Evolutionary conservation across 2,113 vertebrate species (phyloP), one percentile per base, ranked within the genome.

Genomic region (Menidia beryllina): DNA sequence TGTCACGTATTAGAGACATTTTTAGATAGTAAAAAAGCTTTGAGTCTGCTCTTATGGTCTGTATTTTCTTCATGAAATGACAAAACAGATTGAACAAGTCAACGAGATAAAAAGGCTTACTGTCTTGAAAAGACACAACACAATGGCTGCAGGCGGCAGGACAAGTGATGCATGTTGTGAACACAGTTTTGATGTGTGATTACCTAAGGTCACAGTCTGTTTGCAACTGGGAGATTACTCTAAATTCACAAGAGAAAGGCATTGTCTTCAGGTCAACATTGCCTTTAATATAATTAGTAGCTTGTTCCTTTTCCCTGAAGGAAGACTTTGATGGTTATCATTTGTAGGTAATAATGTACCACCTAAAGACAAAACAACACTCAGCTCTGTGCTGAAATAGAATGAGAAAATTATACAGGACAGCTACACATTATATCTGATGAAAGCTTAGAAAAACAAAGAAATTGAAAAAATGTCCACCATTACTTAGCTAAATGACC

Each of bases 261-360:
- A 81, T 59, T 83, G 85, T 80, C 88, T 86, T 65, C 82, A 80
- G 86, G 88, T 88, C 83, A 87, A 61, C 68, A 63, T 55, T 67
- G 77, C 76, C 48, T 68, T 81, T 86, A 84, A 88, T 86, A 85
- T 85, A 89, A 91, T 91, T 91, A 88, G 82, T 69, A 81, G 74
- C 74, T 52, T 83, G 82, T 77, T 84, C 63, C 61, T 80, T 83
- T 70, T 81, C 83, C 86, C 84, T 72, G 36, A 74, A 77, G 88
- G 76, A 53, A 49, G 61, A 59, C 65, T 81, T 68, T 83, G 74
- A 87, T 90, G 81, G 84, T 87, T 88, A 86, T 90, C 80, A 88
- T 84, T 85, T 88, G 86, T 83, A 86, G 89, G 87, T 86, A 84
- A 88, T 89, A 89, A 91, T 88, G 77, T 88, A 87, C 72, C 83